phyloP scores from a whole-genome alignment of 2,888 invertebrate genomes.

The Bugula neritina region DNA sequence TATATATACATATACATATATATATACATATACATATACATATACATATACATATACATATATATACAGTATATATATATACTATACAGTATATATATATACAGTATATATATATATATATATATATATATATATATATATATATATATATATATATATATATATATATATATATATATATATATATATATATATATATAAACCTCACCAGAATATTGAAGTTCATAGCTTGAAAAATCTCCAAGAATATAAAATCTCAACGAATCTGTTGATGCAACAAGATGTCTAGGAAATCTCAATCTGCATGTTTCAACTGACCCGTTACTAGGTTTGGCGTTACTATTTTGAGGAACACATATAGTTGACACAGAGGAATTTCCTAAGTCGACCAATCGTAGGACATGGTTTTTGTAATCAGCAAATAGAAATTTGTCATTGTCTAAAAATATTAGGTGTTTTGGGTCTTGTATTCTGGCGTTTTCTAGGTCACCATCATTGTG shows the following conservation, averaged over 20 bases:
- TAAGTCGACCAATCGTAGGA: not conserved
- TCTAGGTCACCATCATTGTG: not conserved
- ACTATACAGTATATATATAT: not conserved
- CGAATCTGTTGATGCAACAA: too few species aligned
- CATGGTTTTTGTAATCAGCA: not conserved
- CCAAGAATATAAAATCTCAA: too few species aligned
- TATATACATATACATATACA: not conserved
- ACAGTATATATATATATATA: not conserved
- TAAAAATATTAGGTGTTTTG: not conserved
- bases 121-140: not conserved
- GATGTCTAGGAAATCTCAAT: too few species aligned
- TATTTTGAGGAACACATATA: too few species aligned
- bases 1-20: not conserved
- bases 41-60: not conserved
- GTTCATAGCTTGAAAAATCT: too few species aligned
- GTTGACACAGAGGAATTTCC: not conserved
- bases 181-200: not conserved
- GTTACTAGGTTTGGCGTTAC: too few species aligned
- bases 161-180: not conserved
- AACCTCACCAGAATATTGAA: too few species aligned
- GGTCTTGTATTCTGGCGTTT: not conserved
- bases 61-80: not conserved
- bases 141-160: not conserved
- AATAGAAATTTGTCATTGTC: not conserved
- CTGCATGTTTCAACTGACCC: too few species aligned